Percentiles rank a stretch among this genome's conserved stretches.
phyloP scores from a whole-genome alignment of 2,797 vertebrate genomes.

The Sitta carolinensis region DNA sequence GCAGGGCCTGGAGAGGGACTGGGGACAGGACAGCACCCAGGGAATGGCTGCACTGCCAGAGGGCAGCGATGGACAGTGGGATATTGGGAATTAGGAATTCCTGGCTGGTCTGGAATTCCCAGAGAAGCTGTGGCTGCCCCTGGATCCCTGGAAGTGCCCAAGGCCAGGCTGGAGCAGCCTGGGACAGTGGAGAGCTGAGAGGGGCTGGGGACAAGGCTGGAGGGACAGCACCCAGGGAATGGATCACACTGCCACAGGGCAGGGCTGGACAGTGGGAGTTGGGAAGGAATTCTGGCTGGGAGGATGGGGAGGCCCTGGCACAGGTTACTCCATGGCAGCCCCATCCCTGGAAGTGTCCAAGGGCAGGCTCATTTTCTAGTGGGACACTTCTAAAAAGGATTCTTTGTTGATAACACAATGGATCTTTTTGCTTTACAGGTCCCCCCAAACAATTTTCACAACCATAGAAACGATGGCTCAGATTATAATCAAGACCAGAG shows the following conservation, averaged over 20 bases:
- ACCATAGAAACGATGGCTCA: no score
- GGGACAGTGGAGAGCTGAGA: neutral
- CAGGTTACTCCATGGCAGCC: neutral
- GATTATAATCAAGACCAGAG: no score
- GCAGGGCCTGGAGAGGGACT: neutral
- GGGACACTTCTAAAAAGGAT: no score
- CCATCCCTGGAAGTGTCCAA: neutral
- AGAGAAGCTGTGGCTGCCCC: neutral
- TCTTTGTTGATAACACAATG: no score
- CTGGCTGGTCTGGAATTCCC: fast-evolving
- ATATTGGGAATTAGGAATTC: neutral
- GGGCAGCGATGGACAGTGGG: neutral
- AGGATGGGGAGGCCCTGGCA: neutral
- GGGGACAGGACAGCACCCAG: neutral
- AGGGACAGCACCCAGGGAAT: neutral
- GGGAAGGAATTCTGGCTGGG: neutral
- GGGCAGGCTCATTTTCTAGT: neutral
- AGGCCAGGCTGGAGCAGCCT: neutral
- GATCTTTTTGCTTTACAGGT: no score
- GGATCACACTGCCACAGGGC: neutral
- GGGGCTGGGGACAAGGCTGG: neutral
- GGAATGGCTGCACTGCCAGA: neutral
- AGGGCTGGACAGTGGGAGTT: neutral
- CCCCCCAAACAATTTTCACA: no score
- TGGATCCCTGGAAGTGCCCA: neutral